Base-by-base conservation (phyloP, 2,113 vertebrate species). In the Oophaga pumilio region DNA sequence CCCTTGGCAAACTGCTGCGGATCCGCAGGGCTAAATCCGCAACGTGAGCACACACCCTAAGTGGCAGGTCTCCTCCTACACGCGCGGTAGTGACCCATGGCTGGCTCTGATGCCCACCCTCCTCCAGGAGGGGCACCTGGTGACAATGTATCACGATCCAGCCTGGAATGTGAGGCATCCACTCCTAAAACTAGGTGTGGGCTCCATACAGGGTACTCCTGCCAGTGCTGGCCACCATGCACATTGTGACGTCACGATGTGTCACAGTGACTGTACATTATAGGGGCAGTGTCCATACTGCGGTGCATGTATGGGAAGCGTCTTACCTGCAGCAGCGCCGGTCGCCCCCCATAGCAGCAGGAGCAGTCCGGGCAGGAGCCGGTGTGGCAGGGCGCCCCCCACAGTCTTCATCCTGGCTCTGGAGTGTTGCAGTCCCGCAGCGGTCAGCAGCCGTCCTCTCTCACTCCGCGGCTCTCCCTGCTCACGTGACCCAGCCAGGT, bases 321-420 rank as follows among this genome's bases (percentile, higher is more conserved):
- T 28, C 85, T 86, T 80, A 86, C 85, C 85, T 9, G 85, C 85
- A 26, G 59, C 18, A 20, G 62, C 64, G n/a, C 71, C 33, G 18
- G 85, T 64, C n/a, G 56, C 15, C 18, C 59, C 59, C 14, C 77
- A 8, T 18, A 26, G 66, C 82, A 86, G 59, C 28, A 76, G 52
- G 6, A 85, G 73, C 73, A 76, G 20, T 7, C 57, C 84, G 3
- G 73, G 56, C 24, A 79, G 14, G 1, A 85, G 85, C 85, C 69
- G 62, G 49, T 73, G 68, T 53, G 26, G 10, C 50, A 49, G 43
- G 13, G 13, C 28, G 12, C 33, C 50, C 62, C 81, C 56, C 77
- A 59, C 77, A 6, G 53, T 80, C 62, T 8, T 74, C 66, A 73
- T 84, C 15, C 26, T 24, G 43, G 62, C 43, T 69, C 64, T 50